Evolutionary conservation across 1,140 invertebrate genomes (phyloP).

Genomic region (Drosophila saltans): DNA sequence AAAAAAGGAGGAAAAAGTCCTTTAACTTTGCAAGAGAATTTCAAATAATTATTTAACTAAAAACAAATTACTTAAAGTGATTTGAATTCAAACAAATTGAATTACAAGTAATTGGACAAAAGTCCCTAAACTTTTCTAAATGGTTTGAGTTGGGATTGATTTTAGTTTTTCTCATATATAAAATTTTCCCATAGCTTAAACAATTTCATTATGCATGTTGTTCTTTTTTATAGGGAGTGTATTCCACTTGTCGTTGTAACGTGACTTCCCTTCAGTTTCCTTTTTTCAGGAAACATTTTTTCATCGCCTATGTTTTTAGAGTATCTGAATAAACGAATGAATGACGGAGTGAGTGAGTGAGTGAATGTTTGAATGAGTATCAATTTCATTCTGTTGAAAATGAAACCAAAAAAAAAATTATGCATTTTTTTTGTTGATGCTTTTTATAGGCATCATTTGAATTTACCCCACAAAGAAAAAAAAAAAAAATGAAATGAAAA

Average conservation of each 20-base stretch:
- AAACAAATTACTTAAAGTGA: no score
- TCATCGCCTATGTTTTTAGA: background rate
- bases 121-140: no score
- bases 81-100: no score
- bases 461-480: background rate
- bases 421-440: slow-evolving; percentile 30
- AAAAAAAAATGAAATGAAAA: no score
- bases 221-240: background rate
- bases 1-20: background rate
- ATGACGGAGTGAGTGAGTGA: slow-evolving; percentile 18
- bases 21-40: background rate
- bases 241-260: slow-evolving; percentile 29
- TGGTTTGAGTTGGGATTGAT: no score
- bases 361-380: slow-evolving; percentile 41
- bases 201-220: no score
- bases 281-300: background rate
- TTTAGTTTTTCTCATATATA: no score
- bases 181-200: no score
- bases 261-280: background rate
- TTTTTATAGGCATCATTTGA: slow-evolving; percentile 47
- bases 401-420: slow-evolving; percentile 28
- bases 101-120: no score
- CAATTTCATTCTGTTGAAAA: slow-evolving; percentile 69
- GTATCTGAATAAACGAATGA: slow-evolving; percentile 13
- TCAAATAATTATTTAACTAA: no score